These are phyloP conservation scores for Sisor rabdophorus DNA, from an alignment of 2,113 vertebrate genomes.

Conservation along the genomic window DNA sequence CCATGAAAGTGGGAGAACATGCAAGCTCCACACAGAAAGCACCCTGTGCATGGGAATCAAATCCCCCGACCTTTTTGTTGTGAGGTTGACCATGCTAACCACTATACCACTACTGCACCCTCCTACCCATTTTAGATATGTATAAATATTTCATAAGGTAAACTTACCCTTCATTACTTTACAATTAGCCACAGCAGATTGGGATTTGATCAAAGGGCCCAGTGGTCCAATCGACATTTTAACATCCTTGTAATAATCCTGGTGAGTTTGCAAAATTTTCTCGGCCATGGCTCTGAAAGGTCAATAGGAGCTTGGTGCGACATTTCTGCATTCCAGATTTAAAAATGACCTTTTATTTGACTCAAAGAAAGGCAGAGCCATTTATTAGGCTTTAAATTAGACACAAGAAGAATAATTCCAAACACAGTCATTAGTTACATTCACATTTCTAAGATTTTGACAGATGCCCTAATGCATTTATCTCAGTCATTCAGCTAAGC, in stretches of 20 bases:
- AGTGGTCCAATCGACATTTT: background rate
- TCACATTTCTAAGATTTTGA: background rate
- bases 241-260: background rate
- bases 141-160: slow-evolving; percentile 3
- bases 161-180: background rate
- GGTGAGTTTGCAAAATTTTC: background rate
- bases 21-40: no score
- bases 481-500: no score
- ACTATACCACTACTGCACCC: no score
- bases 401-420: background rate
- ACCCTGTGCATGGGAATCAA: no score
- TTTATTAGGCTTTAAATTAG: slow-evolving; percentile 30
- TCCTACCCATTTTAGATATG: background rate
- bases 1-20: no score
- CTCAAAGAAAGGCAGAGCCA: slow-evolving; percentile 25
- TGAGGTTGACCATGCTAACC: no score
- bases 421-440: background rate
- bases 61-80: no score
- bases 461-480: background rate
- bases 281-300: slow-evolving; percentile 14
- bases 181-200: background rate
- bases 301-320: slow-evolving; percentile 29
- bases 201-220: background rate
- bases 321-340: slow-evolving; percentile 19
- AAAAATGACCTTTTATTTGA: slow-evolving; percentile 27